Evolutionary conservation across 2,888 invertebrate genomes (phyloP).

Genomic region (Norana najaformis): DNA sequence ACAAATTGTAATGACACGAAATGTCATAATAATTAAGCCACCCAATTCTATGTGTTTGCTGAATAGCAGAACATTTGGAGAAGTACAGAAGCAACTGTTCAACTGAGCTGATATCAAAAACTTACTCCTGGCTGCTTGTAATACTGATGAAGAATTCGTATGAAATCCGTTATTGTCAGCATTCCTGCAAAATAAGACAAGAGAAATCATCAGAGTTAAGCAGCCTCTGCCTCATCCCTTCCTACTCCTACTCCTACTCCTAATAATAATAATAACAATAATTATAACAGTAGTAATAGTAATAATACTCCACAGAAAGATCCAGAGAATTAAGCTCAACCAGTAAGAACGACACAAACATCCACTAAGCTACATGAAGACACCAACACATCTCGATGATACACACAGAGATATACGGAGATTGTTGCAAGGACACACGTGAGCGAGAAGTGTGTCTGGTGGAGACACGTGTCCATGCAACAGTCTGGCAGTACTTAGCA

Average conservation of each 20-base stretch:
- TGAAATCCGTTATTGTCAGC: slow-evolving; percentile 37
- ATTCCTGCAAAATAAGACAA: slow-evolving; percentile 29
- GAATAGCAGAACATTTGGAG: background rate
- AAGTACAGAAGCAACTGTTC: too few relatives aligned
- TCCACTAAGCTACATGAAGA: too few relatives aligned
- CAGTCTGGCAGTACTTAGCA: too few relatives aligned
- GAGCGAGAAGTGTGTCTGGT: too few relatives aligned
- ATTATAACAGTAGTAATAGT: too few relatives aligned
- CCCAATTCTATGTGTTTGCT: background rate
- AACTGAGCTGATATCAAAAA: background rate
- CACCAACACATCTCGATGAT: too few relatives aligned
- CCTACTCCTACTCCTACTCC: too few relatives aligned
- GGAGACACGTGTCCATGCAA: too few relatives aligned
- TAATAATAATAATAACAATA: too few relatives aligned
- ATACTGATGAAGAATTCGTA: slow-evolving; percentile 33
- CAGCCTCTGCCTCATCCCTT: background rate
- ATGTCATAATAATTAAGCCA: background rate
- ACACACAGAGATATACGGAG: too few relatives aligned
- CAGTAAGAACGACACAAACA: too few relatives aligned
- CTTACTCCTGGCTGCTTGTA: slow-evolving; percentile 35
- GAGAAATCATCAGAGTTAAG: background rate
- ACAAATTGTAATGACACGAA: background rate
- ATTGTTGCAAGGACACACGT: too few relatives aligned
- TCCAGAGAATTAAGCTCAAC: background rate
- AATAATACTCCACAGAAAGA: background rate